Evolutionary conservation across 2,797 vertebrate genomes (phyloP).

Genomic region (Sebastes nivosus): DNA sequence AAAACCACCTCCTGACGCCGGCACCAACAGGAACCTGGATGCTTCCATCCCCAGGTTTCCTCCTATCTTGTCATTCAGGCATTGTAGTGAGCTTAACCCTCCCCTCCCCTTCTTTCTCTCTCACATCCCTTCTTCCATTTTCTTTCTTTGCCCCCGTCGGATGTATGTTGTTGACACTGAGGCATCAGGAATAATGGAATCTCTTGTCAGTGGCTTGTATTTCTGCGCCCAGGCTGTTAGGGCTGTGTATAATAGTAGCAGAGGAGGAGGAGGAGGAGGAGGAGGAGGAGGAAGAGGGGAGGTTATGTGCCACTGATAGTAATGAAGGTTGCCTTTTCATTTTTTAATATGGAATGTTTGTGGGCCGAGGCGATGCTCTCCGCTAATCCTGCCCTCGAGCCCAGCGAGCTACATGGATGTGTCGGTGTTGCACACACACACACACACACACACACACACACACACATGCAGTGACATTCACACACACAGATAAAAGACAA

Average conservation of each 20-base stretch:
- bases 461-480: constrained; percentile 56
- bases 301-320: constrained; percentile 83
- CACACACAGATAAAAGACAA: constrained; percentile 66
- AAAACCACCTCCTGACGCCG: constrained; percentile 45
- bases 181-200: constrained; percentile 83
- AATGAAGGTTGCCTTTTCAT: constrained; percentile 84
- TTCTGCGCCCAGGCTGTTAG: constrained; percentile 76
- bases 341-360: constrained; percentile 86
- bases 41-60: constrained; percentile 63
- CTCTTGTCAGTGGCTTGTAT: constrained; percentile 79
- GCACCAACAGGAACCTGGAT: constrained; percentile 50
- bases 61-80: constrained; percentile 73
- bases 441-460: constrained; percentile 10
- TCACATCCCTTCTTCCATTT: constrained; percentile 53
- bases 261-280: not conserved
- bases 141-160: constrained; percentile 69
- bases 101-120: constrained; percentile 41
- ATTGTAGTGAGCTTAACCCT: constrained; percentile 75
- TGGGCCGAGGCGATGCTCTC: constrained; percentile 76
- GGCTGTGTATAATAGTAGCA: constrained; percentile 73
- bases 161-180: constrained; percentile 79
- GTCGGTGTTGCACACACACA: constrained; percentile 60
- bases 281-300: constrained; percentile 49
- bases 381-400: constrained; percentile 84
- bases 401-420: constrained; percentile 78